Conservation (phyloP, 2,888 invertebrate genomes). For the Pachliopta kotzebuea region DNA sequence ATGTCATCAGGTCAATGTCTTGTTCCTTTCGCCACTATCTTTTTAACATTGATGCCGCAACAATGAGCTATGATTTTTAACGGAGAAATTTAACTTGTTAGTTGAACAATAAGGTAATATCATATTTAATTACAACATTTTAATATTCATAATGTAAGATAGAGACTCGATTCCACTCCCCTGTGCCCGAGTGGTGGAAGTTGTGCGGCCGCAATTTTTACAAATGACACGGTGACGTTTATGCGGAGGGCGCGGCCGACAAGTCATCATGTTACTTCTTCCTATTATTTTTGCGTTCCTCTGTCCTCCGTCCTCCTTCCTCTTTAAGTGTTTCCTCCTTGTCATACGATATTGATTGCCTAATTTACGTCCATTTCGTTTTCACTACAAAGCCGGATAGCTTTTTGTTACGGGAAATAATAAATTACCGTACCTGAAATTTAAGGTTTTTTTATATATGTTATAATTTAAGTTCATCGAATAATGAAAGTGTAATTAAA, state of each 20-base stretch:
- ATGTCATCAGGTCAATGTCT: no score
- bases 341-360: slow-evolving; percentile 50
- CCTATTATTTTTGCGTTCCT: slow-evolving; percentile 70
- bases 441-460: not conserved
- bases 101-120: no score
- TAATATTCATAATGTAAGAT: slow-evolving; percentile 10
- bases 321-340: slow-evolving; percentile 58
- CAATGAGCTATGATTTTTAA: no score
- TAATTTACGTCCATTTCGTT: slow-evolving; percentile 38
- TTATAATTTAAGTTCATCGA: not conserved
- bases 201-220: slow-evolving; percentile 78
- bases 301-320: slow-evolving; percentile 52
- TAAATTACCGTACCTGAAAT: not conserved
- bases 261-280: slow-evolving; percentile 79
- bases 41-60: no score
- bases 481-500: not conserved
- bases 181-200: slow-evolving; percentile 70
- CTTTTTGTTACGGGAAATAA: not conserved
- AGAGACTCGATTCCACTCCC: slow-evolving; percentile 43
- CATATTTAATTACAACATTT: not conserved
- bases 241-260: slow-evolving; percentile 74
- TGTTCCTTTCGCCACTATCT: no score
- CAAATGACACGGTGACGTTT: slow-evolving; percentile 80
- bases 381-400: not conserved
- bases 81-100: no score